Evolutionary conservation across 64 coral and sea anemone species (phyloP), one percentile per base, ranked within the genome.

Genomic region (Trachythela sp.): DNA sequence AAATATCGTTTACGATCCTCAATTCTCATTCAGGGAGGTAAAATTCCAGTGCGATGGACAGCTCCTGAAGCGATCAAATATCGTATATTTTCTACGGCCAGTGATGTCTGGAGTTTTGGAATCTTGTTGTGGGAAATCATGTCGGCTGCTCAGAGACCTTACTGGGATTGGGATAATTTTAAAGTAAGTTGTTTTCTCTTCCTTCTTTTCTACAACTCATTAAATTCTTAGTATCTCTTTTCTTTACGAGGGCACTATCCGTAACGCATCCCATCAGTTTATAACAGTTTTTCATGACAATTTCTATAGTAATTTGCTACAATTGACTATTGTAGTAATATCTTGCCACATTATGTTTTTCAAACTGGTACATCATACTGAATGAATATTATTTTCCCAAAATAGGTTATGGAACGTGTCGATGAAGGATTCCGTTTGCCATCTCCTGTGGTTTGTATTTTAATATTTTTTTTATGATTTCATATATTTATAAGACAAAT

Each of bases 21-120:
- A 34, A 72, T 85, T 39, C 13, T 22, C 22, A 17, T 54, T 67
- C 37, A 99, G 96, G 96, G 96, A 11, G 96, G 96, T 18, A 99
- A 99, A 70, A 99, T 99, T 22, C 96, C 96, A 43, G 96, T 99
- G 10, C 84, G 96, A 54, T 99, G 96, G 96, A 99, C 96, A 24
- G 90, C 93, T 39, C 90, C 90, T 4, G 93, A 94, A 48, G 48
- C 91, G 6, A 50, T 54, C 84, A 60, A 32, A n/a, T 48, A 22
- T 48, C 83, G 39, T 1, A 67, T 70, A 2, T 67, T 36, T 32
- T 86, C 90, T 7, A 83, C 49, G 60, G 75, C 67, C 9, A 84
- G 83, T 76, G 93, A 94, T 84, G 87, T 92, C 22, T 92, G 87
- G 90, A 92, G 87, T 39, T 94, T 86, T 83, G 93, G 93, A 17